phyloP scores from a whole-genome alignment of 2,888 invertebrate genomes.

The Melanophora roralis region DNA sequence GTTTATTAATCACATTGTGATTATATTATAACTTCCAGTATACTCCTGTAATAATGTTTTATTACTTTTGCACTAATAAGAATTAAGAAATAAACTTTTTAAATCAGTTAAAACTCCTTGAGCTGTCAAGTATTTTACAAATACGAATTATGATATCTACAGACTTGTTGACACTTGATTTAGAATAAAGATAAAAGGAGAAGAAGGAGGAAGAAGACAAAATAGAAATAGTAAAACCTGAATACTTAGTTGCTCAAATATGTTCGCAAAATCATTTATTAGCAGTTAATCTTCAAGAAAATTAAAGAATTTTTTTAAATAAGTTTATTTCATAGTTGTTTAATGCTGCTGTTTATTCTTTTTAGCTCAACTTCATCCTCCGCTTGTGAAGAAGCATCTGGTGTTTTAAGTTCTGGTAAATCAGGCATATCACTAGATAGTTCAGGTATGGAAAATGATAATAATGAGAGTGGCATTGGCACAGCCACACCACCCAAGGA shows the following conservation, averaged over 20 bases:
- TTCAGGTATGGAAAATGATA: conserved; percentile 76
- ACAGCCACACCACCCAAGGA: conserved; percentile 77
- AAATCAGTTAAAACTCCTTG: conserved; percentile 56
- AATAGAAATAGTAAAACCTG: background rate
- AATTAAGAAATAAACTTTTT: conserved; percentile 41
- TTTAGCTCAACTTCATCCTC: conserved; percentile 76
- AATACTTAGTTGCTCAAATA: background rate
- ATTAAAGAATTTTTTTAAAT: conserved; percentile 23
- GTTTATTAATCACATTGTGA: conserved; percentile 49
- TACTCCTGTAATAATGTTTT: background rate
- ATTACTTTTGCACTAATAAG: conserved; percentile 1
- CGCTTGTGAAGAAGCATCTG: conserved; percentile 76
- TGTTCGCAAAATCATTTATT: conserved; percentile 38
- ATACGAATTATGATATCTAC: conserved; percentile 44
- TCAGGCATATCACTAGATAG: conserved; percentile 77
- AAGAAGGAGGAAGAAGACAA: background rate
- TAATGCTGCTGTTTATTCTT: background rate
- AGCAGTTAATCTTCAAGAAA: conserved; percentile 40
- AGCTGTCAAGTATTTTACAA: conserved; percentile 48
- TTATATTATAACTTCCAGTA: conserved; percentile 31
- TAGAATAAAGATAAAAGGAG: background rate
- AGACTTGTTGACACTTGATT: conserved; percentile 52
- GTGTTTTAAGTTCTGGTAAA: conserved; percentile 76
- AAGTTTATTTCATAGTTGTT: background rate
- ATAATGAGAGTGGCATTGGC: conserved; percentile 76